Percentiles rank a stretch among this genome's conserved stretches.
phyloP scores from a whole-genome alignment of 2,888 invertebrate genomes.

The Dicroscelio sp. region DNA sequence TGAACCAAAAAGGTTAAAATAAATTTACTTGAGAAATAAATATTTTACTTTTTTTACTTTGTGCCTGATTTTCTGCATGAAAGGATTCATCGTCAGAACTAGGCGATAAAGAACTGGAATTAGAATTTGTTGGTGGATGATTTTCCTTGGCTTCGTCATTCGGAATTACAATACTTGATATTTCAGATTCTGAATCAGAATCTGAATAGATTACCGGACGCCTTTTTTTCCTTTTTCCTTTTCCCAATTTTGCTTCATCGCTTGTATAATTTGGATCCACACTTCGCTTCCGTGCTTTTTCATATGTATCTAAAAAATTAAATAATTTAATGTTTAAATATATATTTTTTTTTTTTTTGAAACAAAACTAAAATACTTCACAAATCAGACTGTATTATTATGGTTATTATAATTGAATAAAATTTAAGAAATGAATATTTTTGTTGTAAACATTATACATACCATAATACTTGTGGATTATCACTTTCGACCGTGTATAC shows the following conservation, averaged over 20 bases:
- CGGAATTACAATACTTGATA: neutral
- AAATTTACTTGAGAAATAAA: no score
- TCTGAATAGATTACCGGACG: no score
- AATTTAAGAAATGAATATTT: neutral
- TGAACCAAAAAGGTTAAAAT: no score
- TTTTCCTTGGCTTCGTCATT: neutral
- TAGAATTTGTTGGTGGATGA: no score
- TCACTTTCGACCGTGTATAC: neutral
- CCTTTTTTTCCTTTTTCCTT: neutral
- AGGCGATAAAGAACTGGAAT: no score
- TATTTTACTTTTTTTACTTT: no score
- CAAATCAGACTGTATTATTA: no score
- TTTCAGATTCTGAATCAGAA: neutral
- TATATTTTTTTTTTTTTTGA: no score
- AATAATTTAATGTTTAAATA: no score
- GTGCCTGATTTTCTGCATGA: no score
- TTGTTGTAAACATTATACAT: neutral
- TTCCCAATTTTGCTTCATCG: constrained; percentile 34
- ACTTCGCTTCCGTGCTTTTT: constrained; percentile 5
- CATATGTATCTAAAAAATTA: constrained; percentile 24
- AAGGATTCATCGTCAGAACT: no score
- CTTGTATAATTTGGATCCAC: constrained; percentile 7
- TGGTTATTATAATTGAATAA: neutral
- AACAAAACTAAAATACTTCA: no score
- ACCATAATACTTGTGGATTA: constrained; percentile 8